Base-by-base conservation (phyloP, 2,113 vertebrate genomes). In the Rhipidura dahli region DNA sequence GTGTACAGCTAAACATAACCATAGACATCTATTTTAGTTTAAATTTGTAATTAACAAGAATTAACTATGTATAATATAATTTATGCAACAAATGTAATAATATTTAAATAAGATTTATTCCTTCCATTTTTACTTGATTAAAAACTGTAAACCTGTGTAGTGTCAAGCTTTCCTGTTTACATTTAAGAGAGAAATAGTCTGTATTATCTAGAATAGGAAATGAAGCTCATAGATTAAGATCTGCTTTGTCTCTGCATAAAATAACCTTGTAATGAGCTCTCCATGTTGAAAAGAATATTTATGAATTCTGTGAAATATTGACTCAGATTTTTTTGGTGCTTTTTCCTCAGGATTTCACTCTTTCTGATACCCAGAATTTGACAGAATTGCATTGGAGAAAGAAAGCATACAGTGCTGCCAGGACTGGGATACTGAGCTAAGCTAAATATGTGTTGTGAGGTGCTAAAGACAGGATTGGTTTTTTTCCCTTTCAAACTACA, bases 21-120 rank as follows among this genome's bases (percentile, higher is more conserved):
- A 77, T 6, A 9, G 23, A 28, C 39, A 94, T 94, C 14, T 22
- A 51, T 94, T 92, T 88, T 35, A 83, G 27, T 81, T 90, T 22
- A 77, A 80, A 53, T 2, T 42, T 70, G 85, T 57, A 73, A 83
- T 92, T 94, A 90, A 60, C 33, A 61, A 45, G 11, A 92, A 90
- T 96, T 86, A 93, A 57, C 28, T 39, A 70, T 49, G 11, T 11
- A 45, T 93, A 91, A 90, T 90, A 45, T 53, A 77, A 86, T 92
- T 90, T 72, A 86, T 76, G 37, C 27, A 90, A 86, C 39, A 97
- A 94, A 92, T 83, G 75, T 45, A 93, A 90, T 95, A 93, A 86
- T 53, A 83, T 77, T 86, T n/a, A 61, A 69, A 61, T 37, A 86
- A 83, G 94, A 95, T 88, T 73, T 73, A 93, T 94, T 85, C 14